Evolutionary conservation across 2,888 invertebrate species (phyloP).

Genomic region (Eupithecia subumbrata): DNA sequence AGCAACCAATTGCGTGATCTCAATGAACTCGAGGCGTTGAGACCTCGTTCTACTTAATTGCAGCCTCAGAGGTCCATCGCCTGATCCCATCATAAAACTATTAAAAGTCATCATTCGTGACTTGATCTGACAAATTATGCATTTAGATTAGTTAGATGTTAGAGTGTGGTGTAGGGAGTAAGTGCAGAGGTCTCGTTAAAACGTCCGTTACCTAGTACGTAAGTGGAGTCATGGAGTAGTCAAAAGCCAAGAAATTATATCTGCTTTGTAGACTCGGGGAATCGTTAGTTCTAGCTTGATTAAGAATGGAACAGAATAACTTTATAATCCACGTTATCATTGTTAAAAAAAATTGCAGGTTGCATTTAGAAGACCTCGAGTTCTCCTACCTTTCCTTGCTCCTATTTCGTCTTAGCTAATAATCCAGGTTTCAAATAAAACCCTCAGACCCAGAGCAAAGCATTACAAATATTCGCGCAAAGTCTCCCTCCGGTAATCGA

Average conservation of each 20-base stretch:
- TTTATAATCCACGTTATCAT: too few relatives aligned
- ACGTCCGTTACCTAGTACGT: too few relatives aligned
- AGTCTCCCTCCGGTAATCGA: background rate
- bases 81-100: slow-evolving; percentile 57
- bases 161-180: slow-evolving; percentile 45
- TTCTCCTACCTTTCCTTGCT: background rate
- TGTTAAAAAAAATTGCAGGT: background rate
- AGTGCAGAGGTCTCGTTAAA: background rate
- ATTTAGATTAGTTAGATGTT: slow-evolving; percentile 34
- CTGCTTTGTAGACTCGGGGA: too few relatives aligned
- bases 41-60: slow-evolving; percentile 27
- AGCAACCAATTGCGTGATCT: slow-evolving; percentile 30
- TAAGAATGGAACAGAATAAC: too few relatives aligned
- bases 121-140: slow-evolving; percentile 59
- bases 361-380: background rate
- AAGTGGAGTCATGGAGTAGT: too few relatives aligned
- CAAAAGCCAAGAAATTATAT: too few relatives aligned
- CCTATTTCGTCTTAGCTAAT: background rate
- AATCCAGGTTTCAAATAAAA: background rate
- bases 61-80: slow-evolving; percentile 45
- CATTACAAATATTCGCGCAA: background rate
- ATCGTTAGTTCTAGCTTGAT: too few relatives aligned
- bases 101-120: slow-evolving; percentile 70
- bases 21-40: slow-evolving; percentile 28
- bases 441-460: background rate